Conservation (phyloP, 1,140 invertebrate species). For the Orius laevigatus region DNA sequence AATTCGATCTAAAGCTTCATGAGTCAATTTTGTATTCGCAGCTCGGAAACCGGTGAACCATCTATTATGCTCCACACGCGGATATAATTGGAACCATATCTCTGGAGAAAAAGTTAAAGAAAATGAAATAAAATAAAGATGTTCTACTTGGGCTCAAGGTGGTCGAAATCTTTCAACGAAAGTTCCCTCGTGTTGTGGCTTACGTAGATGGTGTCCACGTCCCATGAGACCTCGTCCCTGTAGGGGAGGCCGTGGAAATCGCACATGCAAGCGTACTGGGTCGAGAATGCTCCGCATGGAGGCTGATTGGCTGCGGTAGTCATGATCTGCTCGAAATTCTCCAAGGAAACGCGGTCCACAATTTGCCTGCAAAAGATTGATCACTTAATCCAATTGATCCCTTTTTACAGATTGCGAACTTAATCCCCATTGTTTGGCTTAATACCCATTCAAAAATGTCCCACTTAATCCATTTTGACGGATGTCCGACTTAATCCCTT, state of each 20-base stretch:
- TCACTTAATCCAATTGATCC: too few relatives aligned
- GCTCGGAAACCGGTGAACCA: constrained; percentile 74
- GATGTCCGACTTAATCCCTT: too few relatives aligned
- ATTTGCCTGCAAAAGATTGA: constrained; percentile 35
- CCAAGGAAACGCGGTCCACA: constrained; percentile 33
- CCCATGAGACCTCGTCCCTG: constrained; percentile 90
- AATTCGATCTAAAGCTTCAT: constrained; percentile 72
- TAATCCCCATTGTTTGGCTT: too few relatives aligned
- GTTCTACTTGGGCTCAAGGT: constrained; percentile 74
- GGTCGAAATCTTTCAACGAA: constrained; percentile 87
- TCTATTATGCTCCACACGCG: constrained; percentile 81
- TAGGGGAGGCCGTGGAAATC: constrained; percentile 82
- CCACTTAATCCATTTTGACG: too few relatives aligned
- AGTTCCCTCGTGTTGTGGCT: constrained; percentile 83
- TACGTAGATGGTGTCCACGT: constrained; percentile 91
- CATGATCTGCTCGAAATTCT: constrained; percentile 11
- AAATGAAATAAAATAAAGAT: background rate
- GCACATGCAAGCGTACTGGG: constrained; percentile 93
- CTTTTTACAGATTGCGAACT: too few relatives aligned
- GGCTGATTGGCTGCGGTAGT: constrained; percentile 26
- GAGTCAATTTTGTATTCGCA: constrained; percentile 51
- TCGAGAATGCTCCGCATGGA: constrained; percentile 86
- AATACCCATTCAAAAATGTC: too few relatives aligned
- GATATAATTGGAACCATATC: constrained; percentile 85
- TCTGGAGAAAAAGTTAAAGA: constrained; percentile 32